Evolutionary conservation across 2,797 vertebrate species (phyloP), one percentile per base, ranked within the genome.

Genomic region (Darevskia nairensis): DNA sequence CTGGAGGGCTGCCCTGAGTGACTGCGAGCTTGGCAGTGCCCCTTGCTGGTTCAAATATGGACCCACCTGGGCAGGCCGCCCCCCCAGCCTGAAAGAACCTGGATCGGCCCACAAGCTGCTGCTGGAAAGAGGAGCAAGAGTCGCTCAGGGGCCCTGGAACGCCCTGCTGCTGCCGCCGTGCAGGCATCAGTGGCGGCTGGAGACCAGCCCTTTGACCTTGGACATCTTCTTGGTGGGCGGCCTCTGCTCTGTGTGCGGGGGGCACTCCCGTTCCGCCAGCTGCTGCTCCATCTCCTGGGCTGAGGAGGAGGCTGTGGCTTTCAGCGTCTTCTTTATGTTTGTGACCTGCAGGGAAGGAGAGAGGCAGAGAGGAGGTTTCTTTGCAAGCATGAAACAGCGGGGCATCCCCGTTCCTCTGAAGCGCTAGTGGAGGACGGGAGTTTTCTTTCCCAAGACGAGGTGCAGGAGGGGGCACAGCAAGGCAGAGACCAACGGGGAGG

Each of bases 171-270:
- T 23, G 74, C 82, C n/a, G n/a, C n/a, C 2, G 41, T 15, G 92
- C 80, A 80, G 5, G 94, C 94, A 95, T 96, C 97, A 98, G 96
- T 98, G 97, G 94, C 97, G 97, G 95, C 97, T 97, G 93, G 97
- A 97, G 84, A 97, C 97, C 94, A 97, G 96, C 95, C 97, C 97
- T 96, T 97, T 98, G 95, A 97, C 97, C 96, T 98, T 97, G 95
- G 97, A 97, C 95, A 97, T 96, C 96, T 98, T 97, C 95, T 97
- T 97, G 92, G 95, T 95, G 88, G 96, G 96, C 89, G 97, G 97
- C 92, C 97, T 95, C 94, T 97, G 97, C 94, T 97, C 97, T n/a
- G 96, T 86, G 10, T 97, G 96, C 35, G 96, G 94, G 50, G 96
- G 96, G 66, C 96, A 96, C 89, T 97, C 97, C 91, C 97, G 96